Evolutionary conservation across 2,888 invertebrate genomes (phyloP).

Genomic region (Tenthredo distinguenda): DNA sequence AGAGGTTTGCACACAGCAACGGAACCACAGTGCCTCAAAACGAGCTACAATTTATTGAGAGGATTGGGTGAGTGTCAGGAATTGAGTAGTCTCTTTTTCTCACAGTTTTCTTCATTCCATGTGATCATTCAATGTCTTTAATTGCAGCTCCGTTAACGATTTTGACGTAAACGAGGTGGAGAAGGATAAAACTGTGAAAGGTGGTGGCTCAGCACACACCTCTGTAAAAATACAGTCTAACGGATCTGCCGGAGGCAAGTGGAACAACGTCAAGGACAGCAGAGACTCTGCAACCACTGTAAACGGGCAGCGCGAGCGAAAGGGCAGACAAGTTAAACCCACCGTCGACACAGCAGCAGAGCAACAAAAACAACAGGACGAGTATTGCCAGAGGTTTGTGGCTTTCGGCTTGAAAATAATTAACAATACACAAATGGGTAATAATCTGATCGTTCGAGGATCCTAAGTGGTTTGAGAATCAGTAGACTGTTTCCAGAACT

Average conservation of each 20-base stretch:
- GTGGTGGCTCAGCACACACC: slow-evolving; percentile 65
- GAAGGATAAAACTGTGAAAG: slow-evolving; percentile 77
- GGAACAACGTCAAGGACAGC: slow-evolving; percentile 76
- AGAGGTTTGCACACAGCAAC: slow-evolving; percentile 77
- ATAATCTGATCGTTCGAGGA: neutral
- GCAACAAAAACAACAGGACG: slow-evolving; percentile 77
- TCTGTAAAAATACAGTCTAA: slow-evolving; percentile 76
- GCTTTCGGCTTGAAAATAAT: neutral
- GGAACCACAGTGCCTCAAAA: slow-evolving; percentile 75
- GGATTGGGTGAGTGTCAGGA: slow-evolving; percentile 71
- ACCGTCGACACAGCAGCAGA: slow-evolving; percentile 75
- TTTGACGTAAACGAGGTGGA: slow-evolving; percentile 79
- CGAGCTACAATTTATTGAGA: slow-evolving; percentile 79
- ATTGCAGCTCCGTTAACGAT: slow-evolving; percentile 78
- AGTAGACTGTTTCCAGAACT: neutral
- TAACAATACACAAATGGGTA: neutral
- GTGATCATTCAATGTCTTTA: slow-evolving; percentile 47
- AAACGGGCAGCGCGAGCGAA: slow-evolving; percentile 77
- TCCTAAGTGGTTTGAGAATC: neutral
- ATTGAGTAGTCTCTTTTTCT: neutral
- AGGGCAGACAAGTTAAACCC: slow-evolving; percentile 75
- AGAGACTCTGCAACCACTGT: slow-evolving; percentile 72
- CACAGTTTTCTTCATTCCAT: neutral
- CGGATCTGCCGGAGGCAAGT: slow-evolving; percentile 73
- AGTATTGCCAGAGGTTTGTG: slow-evolving; percentile 78